These are phyloP conservation scores for Wiebesia pumilae DNA, from an alignment of 1,140 invertebrate genomes.

Conservation along the genomic window DNA sequence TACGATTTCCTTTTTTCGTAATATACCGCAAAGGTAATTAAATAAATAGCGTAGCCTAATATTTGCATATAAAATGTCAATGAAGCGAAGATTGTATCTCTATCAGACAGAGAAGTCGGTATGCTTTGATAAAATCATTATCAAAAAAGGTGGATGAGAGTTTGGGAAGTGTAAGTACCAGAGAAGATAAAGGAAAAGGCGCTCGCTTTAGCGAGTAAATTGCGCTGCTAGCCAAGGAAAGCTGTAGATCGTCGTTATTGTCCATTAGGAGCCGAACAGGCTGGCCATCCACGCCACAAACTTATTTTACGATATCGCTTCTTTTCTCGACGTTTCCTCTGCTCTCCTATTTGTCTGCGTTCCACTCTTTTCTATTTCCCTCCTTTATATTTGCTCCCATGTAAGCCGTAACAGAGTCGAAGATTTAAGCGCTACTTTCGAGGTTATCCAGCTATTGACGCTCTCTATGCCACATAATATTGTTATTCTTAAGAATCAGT, in stretches of 20 bases:
- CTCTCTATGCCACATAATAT: conserved; percentile 13
- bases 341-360: conserved; percentile 3
- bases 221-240: conserved; percentile 35
- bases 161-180: neutral
- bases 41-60: neutral
- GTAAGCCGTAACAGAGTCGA: neutral
- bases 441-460: conserved; percentile 24
- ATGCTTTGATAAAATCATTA: neutral
- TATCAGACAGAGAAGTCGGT: neutral
- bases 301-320: conserved; percentile 67
- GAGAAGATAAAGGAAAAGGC: conserved; percentile 45
- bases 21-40: neutral
- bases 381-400: neutral
- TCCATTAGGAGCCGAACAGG: conserved; percentile 68
- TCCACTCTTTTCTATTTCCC: neutral
- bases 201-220: neutral
- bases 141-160: neutral
- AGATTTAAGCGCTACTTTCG: conserved; percentile 35
- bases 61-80: neutral
- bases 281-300: conserved; percentile 56
- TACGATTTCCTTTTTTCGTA: neutral
- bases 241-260: conserved; percentile 71
- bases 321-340: conserved; percentile 10
- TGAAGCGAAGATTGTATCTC: neutral
- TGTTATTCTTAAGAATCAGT: conserved; percentile 19